Conservation (phyloP, 2,888 invertebrate genomes). For the Sacculina carcini region DNA sequence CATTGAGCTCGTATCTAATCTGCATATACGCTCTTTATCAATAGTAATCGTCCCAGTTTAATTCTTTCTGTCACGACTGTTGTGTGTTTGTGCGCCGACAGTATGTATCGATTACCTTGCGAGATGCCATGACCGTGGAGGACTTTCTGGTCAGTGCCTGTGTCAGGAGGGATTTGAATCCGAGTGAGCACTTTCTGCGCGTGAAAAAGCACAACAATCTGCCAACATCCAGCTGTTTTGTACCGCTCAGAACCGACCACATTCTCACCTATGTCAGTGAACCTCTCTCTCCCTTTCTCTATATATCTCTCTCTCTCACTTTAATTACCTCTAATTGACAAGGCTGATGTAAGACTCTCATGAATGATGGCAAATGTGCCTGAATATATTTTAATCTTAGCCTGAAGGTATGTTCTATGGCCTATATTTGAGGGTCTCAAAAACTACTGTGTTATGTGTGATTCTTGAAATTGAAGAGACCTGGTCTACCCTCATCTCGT, state of each 20-base stretch:
- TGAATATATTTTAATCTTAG: too few species aligned
- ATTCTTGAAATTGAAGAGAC: too few species aligned
- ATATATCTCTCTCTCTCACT: neutral
- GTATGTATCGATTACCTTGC: conserved; percentile 49
- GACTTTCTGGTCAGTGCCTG: conserved; percentile 82
- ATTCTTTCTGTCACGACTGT: neutral
- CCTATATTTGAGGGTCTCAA: too few species aligned
- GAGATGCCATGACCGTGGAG: conserved; percentile 80
- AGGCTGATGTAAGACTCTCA: too few species aligned
- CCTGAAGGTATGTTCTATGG: too few species aligned
- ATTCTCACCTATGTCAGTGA: conserved; percentile 76
- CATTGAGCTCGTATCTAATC: too few species aligned
- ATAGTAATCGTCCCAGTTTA: neutral
- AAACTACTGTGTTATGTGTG: too few species aligned
- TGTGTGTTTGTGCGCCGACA: conserved; percentile 2
- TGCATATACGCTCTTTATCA: neutral
- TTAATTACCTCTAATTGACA: too few species aligned
- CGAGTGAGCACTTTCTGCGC: conserved; percentile 83
- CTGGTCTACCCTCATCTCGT: too few species aligned
- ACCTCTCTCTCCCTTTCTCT: conserved; percentile 15
- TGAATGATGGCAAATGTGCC: too few species aligned
- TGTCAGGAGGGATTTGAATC: conserved; percentile 66
- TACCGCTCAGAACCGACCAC: conserved; percentile 75
- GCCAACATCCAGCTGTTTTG: conserved; percentile 88
- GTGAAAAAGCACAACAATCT: conserved; percentile 79